Percentiles rank a stretch among this genome's conserved stretches.
phyloP scores from a whole-genome alignment of 2,797 vertebrate genomes.

The Bradypodion ventrale region DNA sequence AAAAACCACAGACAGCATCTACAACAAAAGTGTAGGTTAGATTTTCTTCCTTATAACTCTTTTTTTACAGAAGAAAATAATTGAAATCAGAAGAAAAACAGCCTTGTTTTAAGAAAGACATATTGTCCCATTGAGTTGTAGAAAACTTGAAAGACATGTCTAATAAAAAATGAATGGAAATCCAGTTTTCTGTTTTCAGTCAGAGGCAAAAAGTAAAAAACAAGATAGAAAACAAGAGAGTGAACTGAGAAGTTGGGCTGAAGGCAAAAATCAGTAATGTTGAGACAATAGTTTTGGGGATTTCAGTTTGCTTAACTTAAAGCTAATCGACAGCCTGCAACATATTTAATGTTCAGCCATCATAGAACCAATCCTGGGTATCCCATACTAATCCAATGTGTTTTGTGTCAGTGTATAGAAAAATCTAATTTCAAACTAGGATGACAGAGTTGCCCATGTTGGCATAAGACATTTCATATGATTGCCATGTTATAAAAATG shows the following conservation, averaged over 20 bases:
- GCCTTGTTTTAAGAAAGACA: neutral
- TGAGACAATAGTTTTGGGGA: neutral
- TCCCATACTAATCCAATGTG: neutral
- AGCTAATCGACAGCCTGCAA: neutral
- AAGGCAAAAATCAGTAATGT: neutral
- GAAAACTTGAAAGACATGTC: neutral
- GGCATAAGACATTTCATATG: neutral
- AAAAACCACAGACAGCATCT: neutral
- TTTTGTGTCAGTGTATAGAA: neutral
- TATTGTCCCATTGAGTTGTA: neutral
- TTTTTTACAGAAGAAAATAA: neutral
- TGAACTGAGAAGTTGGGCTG: neutral
- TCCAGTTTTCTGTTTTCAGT: neutral
- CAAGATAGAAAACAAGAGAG: neutral
- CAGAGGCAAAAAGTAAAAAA: neutral
- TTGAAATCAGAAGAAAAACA: neutral
- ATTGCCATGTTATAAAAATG: neutral
- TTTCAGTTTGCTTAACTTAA: neutral
- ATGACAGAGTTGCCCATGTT: neutral
- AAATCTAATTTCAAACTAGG: neutral
- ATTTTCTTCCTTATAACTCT: neutral
- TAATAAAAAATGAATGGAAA: neutral
- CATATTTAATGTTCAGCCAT: neutral
- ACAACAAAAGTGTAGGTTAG: neutral
- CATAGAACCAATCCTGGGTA: neutral